These are phyloP conservation scores for Neolamprologus devosi DNA, from an alignment of 2,113 vertebrate genomes.

Conservation along the genomic window DNA sequence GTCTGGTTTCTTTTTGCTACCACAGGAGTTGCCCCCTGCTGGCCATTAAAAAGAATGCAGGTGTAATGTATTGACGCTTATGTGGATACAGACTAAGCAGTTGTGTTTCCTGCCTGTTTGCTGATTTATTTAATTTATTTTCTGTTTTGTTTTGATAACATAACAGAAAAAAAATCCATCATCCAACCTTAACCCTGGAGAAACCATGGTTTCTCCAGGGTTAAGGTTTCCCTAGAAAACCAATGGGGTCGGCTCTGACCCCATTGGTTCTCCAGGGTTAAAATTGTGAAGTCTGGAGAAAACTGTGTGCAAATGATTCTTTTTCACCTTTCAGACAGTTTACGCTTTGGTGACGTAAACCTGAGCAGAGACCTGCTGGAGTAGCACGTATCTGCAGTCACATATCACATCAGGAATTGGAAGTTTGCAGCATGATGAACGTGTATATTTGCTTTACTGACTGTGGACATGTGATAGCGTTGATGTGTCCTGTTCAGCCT, in stretches of 20 bases:
- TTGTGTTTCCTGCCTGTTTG: accelerated
- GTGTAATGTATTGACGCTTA: accelerated
- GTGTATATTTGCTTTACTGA: neutral
- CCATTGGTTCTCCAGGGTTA: too few species aligned
- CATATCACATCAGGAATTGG: neutral
- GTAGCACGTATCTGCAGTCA: neutral
- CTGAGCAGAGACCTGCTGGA: neutral
- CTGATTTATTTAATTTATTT: neutral
- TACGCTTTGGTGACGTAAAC: neutral
- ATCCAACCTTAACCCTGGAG: neutral
- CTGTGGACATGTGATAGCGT: accelerated
- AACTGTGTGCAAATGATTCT: accelerated
- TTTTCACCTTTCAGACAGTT: neutral
- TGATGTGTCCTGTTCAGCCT: neutral
- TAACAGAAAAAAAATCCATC: neutral
- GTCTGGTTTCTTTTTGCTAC: neutral
- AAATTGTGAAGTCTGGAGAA: neutral
- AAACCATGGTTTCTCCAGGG: too few species aligned
- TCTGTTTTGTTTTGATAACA: neutral
- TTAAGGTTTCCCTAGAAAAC: too few species aligned
- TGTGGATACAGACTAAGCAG: neutral
- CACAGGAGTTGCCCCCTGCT: neutral
- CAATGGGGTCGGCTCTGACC: accelerated
- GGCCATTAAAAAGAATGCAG: accelerated
- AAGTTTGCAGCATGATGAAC: accelerated